These are phyloP conservation scores for Rhingia rostrata DNA, from an alignment of 2,888 invertebrate species.

Conservation along the genomic window DNA sequence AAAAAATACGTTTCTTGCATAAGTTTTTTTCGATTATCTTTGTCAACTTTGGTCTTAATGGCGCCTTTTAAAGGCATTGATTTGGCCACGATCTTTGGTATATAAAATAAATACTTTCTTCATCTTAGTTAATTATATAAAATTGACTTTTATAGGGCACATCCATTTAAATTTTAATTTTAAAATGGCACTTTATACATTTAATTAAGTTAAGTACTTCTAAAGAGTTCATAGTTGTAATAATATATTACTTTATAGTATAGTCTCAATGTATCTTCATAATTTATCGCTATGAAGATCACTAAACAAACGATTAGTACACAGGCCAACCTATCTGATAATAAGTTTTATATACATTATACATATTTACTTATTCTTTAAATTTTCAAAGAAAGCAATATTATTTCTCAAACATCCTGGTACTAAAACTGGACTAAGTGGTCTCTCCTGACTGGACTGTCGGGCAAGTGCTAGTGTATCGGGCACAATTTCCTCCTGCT, in stretches of 20 bases:
- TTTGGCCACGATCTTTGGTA: conserved; percentile 65
- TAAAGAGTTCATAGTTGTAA: conserved; percentile 35
- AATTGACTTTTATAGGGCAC: conserved; percentile 71
- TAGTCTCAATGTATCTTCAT: conserved; percentile 63
- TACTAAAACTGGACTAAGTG: conserved; percentile 84
- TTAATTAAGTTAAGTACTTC: conserved; percentile 8
- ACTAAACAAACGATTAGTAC: conserved; percentile 41
- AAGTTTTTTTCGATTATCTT: conserved; percentile 20
- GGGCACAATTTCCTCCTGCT: conserved; percentile 66
- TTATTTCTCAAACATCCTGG: conserved; percentile 86
- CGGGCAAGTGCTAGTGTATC: conserved; percentile 50
- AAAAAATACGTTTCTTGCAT: conserved; percentile 1
- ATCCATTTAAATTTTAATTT: conserved; percentile 26
- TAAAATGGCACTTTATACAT: conserved; percentile 68
- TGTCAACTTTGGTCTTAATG: conserved; percentile 59
- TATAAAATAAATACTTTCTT: conserved; percentile 47
- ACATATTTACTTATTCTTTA: conserved; percentile 84
- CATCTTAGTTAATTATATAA: conserved; percentile 42
- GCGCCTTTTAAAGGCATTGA: conserved; percentile 43
- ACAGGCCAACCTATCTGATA: conserved; percentile 14
- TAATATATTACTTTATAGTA: conserved; percentile 62
- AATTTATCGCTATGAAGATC: conserved; percentile 50
- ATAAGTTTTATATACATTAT: not conserved
- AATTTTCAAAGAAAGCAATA: conserved; percentile 87
- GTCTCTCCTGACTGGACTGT: conserved; percentile 76